Evolutionary conservation across 2,888 invertebrate species (phyloP), one percentile per base, ranked within the genome.

Genomic region (Sclerodermus sp.): DNA sequence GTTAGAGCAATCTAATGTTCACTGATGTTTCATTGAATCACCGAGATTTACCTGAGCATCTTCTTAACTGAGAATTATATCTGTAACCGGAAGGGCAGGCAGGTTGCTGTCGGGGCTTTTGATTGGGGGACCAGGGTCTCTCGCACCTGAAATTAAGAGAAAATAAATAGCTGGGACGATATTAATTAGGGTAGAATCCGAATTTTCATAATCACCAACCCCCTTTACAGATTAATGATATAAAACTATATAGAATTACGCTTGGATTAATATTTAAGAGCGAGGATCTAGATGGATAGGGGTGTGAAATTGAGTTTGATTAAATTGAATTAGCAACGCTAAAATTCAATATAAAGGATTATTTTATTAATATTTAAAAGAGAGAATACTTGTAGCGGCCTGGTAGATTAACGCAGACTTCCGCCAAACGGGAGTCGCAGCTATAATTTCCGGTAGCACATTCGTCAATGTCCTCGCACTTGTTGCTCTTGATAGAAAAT

Each of bases 401-500:
- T 5, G 76, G 74, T 0, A 81, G 79, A 66, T 85, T 85, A 31
- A 79, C 67, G 67, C 85, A 85, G 34, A 70, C 64, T 60, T 84
- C 82, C 38, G 72, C 76, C 10, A 60, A 53, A 17, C 58, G 56
- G 1, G 70, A 53, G 17, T 77, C 74, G 69, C 82, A 84, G 2
- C 70, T 70, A 41, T 72, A 65, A 31, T 60, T 62, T 2, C 62
- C 67, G n/a, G 58, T 69, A 12, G 67, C 59, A 13, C 85, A 85
- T 62, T 85, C 85, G 60, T 85, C 80, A 43, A 85, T 73, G 68
- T 86, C 86, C 80, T 67, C 64, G 58, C 76, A 76, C 8, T 46
- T 53, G 15, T 55, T 56, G 2, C 54, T 59, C 12, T 51, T 40
- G 12, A 75, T 40, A 0, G 74, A 75, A 32, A 69, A 76, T 44